Conservation (phyloP, 2,888 invertebrate species). For the Orthosia gracilis region DNA sequence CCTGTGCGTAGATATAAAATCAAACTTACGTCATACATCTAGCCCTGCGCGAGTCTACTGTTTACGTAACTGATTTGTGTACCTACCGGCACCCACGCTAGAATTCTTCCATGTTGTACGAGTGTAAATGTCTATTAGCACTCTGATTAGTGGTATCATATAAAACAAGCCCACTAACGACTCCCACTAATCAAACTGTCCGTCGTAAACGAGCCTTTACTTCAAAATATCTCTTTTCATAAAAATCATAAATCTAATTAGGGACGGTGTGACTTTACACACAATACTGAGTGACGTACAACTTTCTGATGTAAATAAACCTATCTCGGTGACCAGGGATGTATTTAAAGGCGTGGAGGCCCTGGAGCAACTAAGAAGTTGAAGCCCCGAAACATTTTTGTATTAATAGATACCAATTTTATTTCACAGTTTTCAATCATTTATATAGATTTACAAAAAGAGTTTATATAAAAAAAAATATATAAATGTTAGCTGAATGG, state of each 20-base stretch:
- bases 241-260: constrained; percentile 63
- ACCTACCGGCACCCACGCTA: constrained; percentile 27
- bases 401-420: too few relatives aligned
- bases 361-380: too few relatives aligned
- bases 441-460: too few relatives aligned
- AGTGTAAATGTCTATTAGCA: constrained; percentile 43
- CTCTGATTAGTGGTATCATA: constrained; percentile 35
- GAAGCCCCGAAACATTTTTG: too few relatives aligned
- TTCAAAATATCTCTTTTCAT: constrained; percentile 56
- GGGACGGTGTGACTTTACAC: constrained; percentile 63
- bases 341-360: too few relatives aligned
- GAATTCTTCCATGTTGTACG: constrained; percentile 30
- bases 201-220: constrained; percentile 40
- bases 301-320: constrained; percentile 71
- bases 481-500: too few relatives aligned
- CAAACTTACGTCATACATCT: constrained; percentile 33
- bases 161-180: constrained; percentile 27
- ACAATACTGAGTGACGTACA: constrained; percentile 62
- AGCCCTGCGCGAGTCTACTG: constrained; percentile 29
- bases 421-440: too few relatives aligned
- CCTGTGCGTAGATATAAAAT: constrained; percentile 44
- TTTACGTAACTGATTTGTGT: constrained; percentile 41
- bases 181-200: constrained; percentile 26
- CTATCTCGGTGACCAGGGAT: constrained; percentile 62
- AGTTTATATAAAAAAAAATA: too few relatives aligned